Evolutionary conservation across 2,797 vertebrate genomes (phyloP).

Genomic region (Malacoraja senta): DNA sequence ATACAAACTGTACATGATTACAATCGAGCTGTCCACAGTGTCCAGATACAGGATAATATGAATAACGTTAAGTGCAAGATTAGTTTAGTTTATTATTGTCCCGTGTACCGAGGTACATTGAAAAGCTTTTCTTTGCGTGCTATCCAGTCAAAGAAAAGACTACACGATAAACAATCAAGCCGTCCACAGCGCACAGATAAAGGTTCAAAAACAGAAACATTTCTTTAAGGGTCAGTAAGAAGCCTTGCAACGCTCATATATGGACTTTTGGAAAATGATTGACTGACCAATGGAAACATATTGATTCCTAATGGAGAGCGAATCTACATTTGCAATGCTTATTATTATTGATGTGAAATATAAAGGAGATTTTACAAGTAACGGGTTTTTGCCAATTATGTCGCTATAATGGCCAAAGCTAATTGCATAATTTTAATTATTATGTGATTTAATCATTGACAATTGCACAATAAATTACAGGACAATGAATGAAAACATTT

Average conservation of each 20-base stretch:
- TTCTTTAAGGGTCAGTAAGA: not conserved
- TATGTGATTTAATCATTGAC: not conserved
- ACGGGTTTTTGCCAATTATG: not conserved
- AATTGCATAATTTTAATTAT: slow-evolving; percentile 23
- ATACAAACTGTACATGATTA: no score
- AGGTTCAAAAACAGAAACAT: slow-evolving; percentile 10
- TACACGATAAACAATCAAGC: no score
- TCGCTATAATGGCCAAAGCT: not conserved
- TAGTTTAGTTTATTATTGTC: no score
- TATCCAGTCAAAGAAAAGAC: no score
- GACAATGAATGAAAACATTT: slow-evolving; percentile 11
- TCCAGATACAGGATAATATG: no score
- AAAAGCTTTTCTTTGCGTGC: no score
- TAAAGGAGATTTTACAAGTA: not conserved
- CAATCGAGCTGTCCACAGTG: no score
- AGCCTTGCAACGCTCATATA: not conserved
- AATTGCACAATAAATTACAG: not conserved
- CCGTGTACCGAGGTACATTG: no score
- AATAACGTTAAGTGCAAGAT: no score
- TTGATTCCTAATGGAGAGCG: slow-evolving; percentile 8
- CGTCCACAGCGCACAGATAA: no score
- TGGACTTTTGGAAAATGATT: not conserved
- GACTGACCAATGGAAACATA: not conserved
- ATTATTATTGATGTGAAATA: slow-evolving; percentile 2
- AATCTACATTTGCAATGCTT: slow-evolving; percentile 36